Percentiles rank a stretch among this genome's conserved stretches.
Conservation (phyloP, 1,140 invertebrate species). For the Maniola jurtina region DNA sequence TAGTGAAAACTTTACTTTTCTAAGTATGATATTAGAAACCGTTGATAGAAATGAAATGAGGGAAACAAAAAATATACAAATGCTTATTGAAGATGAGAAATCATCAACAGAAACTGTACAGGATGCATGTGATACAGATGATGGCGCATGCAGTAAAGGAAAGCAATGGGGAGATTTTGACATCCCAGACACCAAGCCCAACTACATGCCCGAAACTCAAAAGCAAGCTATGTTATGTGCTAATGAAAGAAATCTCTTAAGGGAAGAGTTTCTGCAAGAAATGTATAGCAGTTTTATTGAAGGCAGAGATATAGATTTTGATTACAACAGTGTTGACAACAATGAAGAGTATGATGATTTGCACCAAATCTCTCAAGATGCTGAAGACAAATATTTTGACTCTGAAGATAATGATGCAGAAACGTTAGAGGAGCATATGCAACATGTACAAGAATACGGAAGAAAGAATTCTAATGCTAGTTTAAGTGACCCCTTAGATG, state of each 20-base stretch:
- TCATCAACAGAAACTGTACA: conserved; percentile 19
- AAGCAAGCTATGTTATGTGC: conserved; percentile 69
- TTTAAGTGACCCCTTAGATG: conserved; percentile 84
- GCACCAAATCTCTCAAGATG: conserved; percentile 83
- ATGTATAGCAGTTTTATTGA: conserved; percentile 94
- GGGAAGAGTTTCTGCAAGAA: conserved; percentile 90
- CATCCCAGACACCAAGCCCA: conserved; percentile 50
- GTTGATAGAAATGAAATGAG: conserved; percentile 83
- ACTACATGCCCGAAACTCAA: conserved; percentile 43
- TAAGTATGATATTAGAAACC: conserved; percentile 84
- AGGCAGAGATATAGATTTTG: conserved; percentile 90
- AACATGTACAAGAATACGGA: conserved; percentile 59
- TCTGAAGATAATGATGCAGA: conserved; percentile 83
- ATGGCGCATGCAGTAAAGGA: conserved; percentile 6
- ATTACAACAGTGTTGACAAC: conserved; percentile 88
- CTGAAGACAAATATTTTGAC: conserved; percentile 94
- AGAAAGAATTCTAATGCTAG: conserved; percentile 43
- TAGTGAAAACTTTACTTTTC: conserved; percentile 82
- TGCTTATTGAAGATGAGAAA: conserved; percentile 65
- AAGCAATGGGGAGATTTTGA: conserved; percentile 79
- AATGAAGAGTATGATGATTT: conserved; percentile 90
- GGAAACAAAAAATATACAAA: conserved; percentile 81
- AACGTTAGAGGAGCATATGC: conserved; percentile 69
- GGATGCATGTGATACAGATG: conserved; percentile 34
- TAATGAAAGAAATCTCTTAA: conserved; percentile 83